These are phyloP conservation scores for Eilema depressum DNA, from an alignment of 2,888 invertebrate species.

Conservation along the genomic window DNA sequence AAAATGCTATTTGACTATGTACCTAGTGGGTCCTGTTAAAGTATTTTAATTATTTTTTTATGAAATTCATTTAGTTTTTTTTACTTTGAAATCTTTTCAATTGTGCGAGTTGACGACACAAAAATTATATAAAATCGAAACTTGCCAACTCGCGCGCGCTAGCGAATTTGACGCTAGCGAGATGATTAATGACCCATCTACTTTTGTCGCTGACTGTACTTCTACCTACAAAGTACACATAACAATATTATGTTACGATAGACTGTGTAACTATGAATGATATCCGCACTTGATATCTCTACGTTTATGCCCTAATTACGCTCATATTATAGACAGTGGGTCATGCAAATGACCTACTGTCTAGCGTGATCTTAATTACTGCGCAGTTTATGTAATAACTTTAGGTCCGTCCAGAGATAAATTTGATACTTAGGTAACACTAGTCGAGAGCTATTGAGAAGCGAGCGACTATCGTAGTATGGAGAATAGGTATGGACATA, in stretches of 20 bases:
- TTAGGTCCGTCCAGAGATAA: background rate
- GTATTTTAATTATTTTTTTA: too few relatives aligned
- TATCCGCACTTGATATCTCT: constrained; percentile 31
- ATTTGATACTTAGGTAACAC: background rate
- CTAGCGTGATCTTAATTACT: constrained; percentile 21
- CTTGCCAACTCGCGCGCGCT: too few relatives aligned
- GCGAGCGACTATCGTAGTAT: too few relatives aligned
- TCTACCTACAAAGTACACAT: background rate
- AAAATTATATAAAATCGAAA: too few relatives aligned
- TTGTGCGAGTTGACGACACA: too few relatives aligned
- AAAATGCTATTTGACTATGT: too few relatives aligned
- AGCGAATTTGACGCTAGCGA: too few relatives aligned
- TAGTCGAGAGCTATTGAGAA: too few relatives aligned
- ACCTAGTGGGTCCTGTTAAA: too few relatives aligned
- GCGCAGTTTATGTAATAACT: constrained; percentile 26
- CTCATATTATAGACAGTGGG: constrained; percentile 32
- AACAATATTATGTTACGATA: constrained; percentile 9
- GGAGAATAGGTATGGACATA: too few relatives aligned
- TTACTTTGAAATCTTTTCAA: too few relatives aligned
- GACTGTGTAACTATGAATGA: constrained; percentile 23
- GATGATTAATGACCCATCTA: background rate
- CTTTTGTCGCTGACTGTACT: background rate
- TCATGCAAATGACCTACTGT: constrained; percentile 45
- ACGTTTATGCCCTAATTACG: constrained; percentile 37
- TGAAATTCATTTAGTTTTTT: too few relatives aligned